Conservation (phyloP, 2,888 invertebrate species). For the Heliconius sara region DNA sequence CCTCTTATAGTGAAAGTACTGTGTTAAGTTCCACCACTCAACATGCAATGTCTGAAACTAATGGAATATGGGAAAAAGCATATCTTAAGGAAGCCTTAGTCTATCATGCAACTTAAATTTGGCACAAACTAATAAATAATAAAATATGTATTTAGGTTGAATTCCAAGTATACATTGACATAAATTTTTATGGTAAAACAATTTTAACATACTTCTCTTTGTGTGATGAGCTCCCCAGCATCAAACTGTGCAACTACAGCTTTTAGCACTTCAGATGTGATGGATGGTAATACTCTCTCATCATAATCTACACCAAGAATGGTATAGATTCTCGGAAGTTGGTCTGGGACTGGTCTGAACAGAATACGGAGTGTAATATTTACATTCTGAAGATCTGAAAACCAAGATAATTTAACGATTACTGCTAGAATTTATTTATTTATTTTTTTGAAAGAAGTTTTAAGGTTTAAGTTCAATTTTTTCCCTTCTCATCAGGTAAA, state of each 20-base stretch:
- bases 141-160: too few relatives aligned
- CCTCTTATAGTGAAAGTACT: too few relatives aligned
- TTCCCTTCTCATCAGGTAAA: too few relatives aligned
- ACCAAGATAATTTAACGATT: conserved; percentile 26
- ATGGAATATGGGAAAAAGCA: too few relatives aligned
- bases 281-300: conserved; percentile 98
- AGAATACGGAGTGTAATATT: conserved; percentile 99
- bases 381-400: conserved; percentile 98
- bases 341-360: conserved; percentile 96
- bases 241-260: conserved; percentile 99
- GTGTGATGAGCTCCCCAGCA: conserved; percentile 99
- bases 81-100: too few relatives aligned
- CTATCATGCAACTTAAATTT: too few relatives aligned
- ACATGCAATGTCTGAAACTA: too few relatives aligned
- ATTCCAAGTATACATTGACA: too few relatives aligned
- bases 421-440: not conserved
- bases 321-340: conserved; percentile 97
- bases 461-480: too few relatives aligned
- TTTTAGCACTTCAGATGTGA: conserved; percentile 99
- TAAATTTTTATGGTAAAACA: too few relatives aligned
- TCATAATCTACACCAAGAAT: conserved; percentile 99
- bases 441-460: not conserved
- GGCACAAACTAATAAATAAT: too few relatives aligned
- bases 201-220: conserved; percentile 90
- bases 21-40: too few relatives aligned